Evolutionary conservation across 2,888 invertebrate species (phyloP).

Genomic region (Shargacucullia verbasci): DNA sequence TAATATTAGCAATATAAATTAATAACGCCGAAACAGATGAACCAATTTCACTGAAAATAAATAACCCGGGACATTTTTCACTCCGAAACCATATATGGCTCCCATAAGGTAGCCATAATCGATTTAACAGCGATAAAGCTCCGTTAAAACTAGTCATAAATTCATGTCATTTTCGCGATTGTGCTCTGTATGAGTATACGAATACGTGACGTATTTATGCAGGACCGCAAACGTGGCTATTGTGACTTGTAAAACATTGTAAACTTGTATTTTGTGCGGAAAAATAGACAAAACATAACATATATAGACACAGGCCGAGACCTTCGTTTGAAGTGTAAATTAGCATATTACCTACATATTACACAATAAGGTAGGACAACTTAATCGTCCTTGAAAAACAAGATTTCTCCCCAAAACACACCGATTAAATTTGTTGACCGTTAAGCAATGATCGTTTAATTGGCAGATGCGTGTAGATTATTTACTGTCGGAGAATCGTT

Average conservation of each 20-base stretch:
- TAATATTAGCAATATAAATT: slow-evolving; percentile 18
- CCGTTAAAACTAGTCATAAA: slow-evolving; percentile 22
- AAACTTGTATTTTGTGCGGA: no score
- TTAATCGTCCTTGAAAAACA: no score
- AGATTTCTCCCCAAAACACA: no score
- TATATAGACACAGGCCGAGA: no score
- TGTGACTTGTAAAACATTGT: not conserved
- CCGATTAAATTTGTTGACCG: no score
- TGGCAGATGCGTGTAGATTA: no score
- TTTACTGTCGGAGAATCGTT: no score
- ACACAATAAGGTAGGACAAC: no score
- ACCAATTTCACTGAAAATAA: slow-evolving; percentile 26
- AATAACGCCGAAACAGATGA: slow-evolving; percentile 15
- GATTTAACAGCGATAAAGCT: slow-evolving; percentile 18
- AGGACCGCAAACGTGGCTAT: not conserved
- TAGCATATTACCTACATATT: no score
- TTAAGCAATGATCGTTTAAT: no score
- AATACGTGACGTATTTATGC: slow-evolving; percentile 8
- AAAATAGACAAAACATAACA: no score
- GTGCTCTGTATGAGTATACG: not conserved
- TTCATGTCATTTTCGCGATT: slow-evolving; percentile 17
- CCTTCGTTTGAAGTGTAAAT: no score
- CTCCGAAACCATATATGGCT: slow-evolving; percentile 8
- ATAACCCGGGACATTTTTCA: slow-evolving; percentile 16
- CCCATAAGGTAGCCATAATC: slow-evolving; percentile 8